Conservation (phyloP, 2,888 invertebrate genomes). For the Leucoptera coffeella region DNA sequence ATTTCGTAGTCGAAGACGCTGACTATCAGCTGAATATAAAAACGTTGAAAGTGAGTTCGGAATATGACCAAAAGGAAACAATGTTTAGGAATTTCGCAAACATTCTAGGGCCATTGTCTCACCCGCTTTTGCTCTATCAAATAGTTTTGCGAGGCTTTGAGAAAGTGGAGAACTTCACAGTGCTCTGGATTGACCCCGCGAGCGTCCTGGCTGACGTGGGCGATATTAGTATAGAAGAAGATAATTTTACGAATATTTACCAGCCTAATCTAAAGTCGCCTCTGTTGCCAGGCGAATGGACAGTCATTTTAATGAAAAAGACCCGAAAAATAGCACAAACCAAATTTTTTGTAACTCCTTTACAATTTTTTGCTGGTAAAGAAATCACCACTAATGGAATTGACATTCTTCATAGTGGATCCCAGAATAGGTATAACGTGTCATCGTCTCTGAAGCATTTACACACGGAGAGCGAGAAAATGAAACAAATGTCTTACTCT, state of each 20-base stretch:
- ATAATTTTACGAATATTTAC: constrained; percentile 59
- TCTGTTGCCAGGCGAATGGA: constrained; percentile 82
- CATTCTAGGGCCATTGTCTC: constrained; percentile 72
- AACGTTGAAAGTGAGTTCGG: constrained; percentile 70
- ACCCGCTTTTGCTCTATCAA: constrained; percentile 67
- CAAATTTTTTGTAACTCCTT: constrained; percentile 70
- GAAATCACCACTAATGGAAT: constrained; percentile 34
- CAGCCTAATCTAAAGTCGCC: constrained; percentile 75
- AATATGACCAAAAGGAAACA: constrained; percentile 93
- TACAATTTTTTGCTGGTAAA: constrained; percentile 58
- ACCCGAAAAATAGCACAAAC: constrained; percentile 63
- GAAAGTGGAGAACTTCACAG: constrained; percentile 61
- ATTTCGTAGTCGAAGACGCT: constrained; percentile 49
- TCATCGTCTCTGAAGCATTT: constrained; percentile 16
- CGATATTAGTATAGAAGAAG: constrained; percentile 66
- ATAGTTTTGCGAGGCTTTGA: constrained; percentile 47
- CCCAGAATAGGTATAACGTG: constrained; percentile 41
- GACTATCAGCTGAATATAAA: constrained; percentile 56
- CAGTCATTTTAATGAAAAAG: constrained; percentile 64
- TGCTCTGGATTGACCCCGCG: constrained; percentile 81
- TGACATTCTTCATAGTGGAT: constrained; percentile 52
- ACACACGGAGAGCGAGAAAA: constrained; percentile 19
- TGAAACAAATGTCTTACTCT: constrained; percentile 46
- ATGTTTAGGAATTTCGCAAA: constrained; percentile 77
- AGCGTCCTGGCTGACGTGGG: constrained; percentile 70